Percentiles rank a stretch among this genome's conserved stretches.
Evolutionary conservation across 2,888 invertebrate species (phyloP).

Genomic region (Xestoiulus laeticollis): DNA sequence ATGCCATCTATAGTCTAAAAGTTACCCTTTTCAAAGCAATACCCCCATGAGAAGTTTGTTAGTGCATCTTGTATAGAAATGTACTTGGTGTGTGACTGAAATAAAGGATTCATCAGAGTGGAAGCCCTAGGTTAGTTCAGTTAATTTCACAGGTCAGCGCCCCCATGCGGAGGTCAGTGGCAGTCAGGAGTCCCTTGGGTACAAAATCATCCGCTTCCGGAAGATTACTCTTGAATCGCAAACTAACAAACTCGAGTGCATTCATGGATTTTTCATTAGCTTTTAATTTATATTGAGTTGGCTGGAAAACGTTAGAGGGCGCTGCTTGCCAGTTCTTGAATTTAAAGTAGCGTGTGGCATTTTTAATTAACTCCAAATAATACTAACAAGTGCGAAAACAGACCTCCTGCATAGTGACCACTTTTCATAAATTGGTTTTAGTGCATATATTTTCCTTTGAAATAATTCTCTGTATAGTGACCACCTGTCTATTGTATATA

Average conservation of each 20-base stretch:
- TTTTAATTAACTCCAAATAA: too few relatives aligned
- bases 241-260: not conserved
- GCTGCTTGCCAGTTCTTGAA: not conserved
- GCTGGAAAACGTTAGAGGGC: not conserved
- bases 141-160: not conserved
- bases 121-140: not conserved
- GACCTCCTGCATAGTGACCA: too few relatives aligned
- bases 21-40: too few relatives aligned
- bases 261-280: constrained; percentile 18
- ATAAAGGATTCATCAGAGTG: not conserved
- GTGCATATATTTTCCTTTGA: too few relatives aligned
- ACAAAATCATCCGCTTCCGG: not conserved
- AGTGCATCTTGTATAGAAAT: not conserved
- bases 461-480: too few relatives aligned
- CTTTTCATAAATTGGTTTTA: too few relatives aligned
- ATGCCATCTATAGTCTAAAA: too few relatives aligned
- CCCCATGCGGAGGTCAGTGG: not conserved
- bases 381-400: too few relatives aligned
- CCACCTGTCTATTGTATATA: too few relatives aligned
- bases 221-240: not conserved
- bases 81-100: not conserved
- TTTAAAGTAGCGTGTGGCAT: too few relatives aligned
- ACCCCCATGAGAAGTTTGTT: not conserved
- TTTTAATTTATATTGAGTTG: constrained; percentile 16
- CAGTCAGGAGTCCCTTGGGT: not conserved